Percentiles rank a stretch among this genome's conserved stretches.
These are phyloP conservation scores for Euzophera pinguis DNA, from an alignment of 2,888 invertebrate species.

Conservation along the genomic window DNA sequence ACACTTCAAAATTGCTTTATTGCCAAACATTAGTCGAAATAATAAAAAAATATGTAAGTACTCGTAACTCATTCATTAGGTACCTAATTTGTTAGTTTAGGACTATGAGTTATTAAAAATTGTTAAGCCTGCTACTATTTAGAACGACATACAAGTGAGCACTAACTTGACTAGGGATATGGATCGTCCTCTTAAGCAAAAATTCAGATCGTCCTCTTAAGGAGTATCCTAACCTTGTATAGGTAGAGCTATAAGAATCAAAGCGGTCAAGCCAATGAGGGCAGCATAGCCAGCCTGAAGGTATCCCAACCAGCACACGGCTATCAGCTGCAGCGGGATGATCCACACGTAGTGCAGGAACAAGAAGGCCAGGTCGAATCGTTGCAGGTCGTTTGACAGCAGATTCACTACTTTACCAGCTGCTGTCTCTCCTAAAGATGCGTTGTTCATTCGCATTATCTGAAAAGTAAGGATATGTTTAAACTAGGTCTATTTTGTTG, in stretches of 20 bases:
- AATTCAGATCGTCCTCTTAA: too few species aligned
- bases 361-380: slow-evolving; percentile 88
- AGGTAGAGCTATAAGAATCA: slow-evolving; percentile 86
- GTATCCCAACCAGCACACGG: slow-evolving; percentile 86
- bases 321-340: slow-evolving; percentile 83
- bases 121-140: too few species aligned
- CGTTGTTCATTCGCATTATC: slow-evolving; percentile 72
- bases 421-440: slow-evolving; percentile 89
- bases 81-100: too few species aligned
- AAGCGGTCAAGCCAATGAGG: slow-evolving; percentile 83
- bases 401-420: slow-evolving; percentile 93
- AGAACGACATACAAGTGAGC: too few species aligned
- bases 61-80: too few species aligned
- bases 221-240: too few species aligned
- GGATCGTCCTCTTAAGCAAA: too few species aligned
- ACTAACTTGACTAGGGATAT: too few species aligned
- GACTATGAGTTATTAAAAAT: too few species aligned
- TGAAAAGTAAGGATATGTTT: slow-evolving; percentile 30
- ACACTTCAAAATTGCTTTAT: too few species aligned
- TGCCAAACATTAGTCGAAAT: too few species aligned
- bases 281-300: slow-evolving; percentile 82
- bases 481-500: background rate
- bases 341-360: slow-evolving; percentile 91
- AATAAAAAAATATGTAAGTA: too few species aligned
- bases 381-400: slow-evolving; percentile 91